Evolutionary conservation across 2,113 vertebrate genomes (phyloP).

Genomic region (Oreochromis aureus): DNA sequence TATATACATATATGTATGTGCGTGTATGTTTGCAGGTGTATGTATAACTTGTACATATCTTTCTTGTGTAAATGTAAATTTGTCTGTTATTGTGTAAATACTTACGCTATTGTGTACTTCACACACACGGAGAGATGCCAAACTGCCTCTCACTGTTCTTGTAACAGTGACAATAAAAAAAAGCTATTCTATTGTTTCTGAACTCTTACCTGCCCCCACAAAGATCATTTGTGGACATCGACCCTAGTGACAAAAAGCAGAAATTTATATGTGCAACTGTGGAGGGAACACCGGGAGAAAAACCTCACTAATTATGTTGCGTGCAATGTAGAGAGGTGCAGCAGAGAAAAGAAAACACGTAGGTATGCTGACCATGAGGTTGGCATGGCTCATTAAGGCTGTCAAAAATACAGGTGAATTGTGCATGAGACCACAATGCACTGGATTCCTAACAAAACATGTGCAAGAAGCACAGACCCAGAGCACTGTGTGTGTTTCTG

Average conservation of each 20-base stretch:
- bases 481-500: background rate
- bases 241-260: background rate
- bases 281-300: fast-evolving
- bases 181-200: background rate
- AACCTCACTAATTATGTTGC: background rate
- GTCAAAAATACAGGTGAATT: background rate
- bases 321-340: background rate
- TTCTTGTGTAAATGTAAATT: too few relatives aligned
- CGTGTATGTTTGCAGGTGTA: too few relatives aligned
- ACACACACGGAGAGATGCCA: too few relatives aligned
- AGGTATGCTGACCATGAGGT: background rate
- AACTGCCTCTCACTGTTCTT: too few relatives aligned
- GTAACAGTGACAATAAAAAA: too few relatives aligned
- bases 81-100: too few relatives aligned
- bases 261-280: background rate
- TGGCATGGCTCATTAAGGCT: background rate
- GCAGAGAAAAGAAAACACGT: background rate
- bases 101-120: too few relatives aligned
- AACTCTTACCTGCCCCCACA: background rate
- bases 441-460: background rate
- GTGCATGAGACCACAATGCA: background rate
- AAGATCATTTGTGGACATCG: background rate
- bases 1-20: too few relatives aligned
- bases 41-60: too few relatives aligned
- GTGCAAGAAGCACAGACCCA: background rate